Base-by-base conservation (phyloP, 1,140 invertebrate genomes). In the Cephus cinctus region DNA sequence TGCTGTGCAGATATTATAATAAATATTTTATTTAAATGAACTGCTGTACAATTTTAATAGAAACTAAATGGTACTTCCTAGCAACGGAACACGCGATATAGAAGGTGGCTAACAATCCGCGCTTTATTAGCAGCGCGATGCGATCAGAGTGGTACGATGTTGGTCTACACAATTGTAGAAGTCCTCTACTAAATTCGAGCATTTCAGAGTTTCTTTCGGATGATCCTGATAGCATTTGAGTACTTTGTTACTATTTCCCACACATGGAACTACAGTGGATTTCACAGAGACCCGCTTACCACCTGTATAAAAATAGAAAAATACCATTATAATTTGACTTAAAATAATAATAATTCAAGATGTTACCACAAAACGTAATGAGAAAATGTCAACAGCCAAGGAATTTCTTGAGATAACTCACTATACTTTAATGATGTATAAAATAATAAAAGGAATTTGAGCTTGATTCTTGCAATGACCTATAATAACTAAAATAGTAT, bases 81-180 rank as follows among this genome's bases (percentile, higher is more conserved):
- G 18, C 18, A 45, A 40, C 31, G 23, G 11, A 36, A 15, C 14
- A 8, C 8, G 19, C 14, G 12, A 36, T 9, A 15, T 11, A 15
- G 19, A 15, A 43, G 20, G 4, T 15, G n/a, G 21, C 18, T 42
- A 50, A 19, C 20, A 20, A 4, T 20, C 30, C 34, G 14, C 39
- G 35, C 44, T 19, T 15, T 50, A 54, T 61, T 59, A 66, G 45
- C 61, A 63, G 40, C 52, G 51, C 8, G 57, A 48, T 42, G 58
- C 46, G 30, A 75, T 69, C 12, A 70, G 43, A 4, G 51, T 49
- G 4, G 63, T 52, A 30, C 78, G 71, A 45, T 74, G 69, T 54
- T 68, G 51, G 46, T 78, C 78, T 15, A 81, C 76, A 51, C 79
- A 81, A 50, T 71, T 71, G 19, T 67, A 69, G 56, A 81, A 81